Conservation (phyloP, 2,888 invertebrate species). For the Stictocephala bisonia region DNA sequence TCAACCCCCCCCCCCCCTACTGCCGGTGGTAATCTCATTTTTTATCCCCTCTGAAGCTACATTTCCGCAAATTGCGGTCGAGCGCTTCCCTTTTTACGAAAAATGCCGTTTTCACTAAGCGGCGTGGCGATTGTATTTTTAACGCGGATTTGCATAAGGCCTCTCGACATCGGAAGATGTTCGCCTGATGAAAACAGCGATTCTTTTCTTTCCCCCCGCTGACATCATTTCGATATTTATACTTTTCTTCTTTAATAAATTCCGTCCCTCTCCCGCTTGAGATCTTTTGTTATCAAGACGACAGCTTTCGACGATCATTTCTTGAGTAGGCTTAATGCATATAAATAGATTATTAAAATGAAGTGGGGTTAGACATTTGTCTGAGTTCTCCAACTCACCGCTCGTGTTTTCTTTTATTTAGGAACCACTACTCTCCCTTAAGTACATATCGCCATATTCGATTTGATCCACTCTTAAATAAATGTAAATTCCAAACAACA, state of each 20-base stretch:
- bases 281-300: background rate
- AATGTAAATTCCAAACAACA: too few species aligned
- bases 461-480: too few species aligned
- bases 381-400: too few species aligned
- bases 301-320: constrained; percentile 7
- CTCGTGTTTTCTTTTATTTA: too few species aligned
- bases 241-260: constrained; percentile 31
- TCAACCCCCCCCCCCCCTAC: background rate
- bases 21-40: constrained; percentile 21
- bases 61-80: constrained; percentile 35
- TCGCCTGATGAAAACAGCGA: constrained; percentile 12
- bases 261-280: constrained; percentile 4
- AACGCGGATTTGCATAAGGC: constrained; percentile 27
- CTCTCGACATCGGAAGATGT: background rate
- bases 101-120: constrained; percentile 39
- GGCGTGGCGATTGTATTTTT: constrained; percentile 40
- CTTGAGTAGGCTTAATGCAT: constrained; percentile 28
- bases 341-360: constrained; percentile 29
- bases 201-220: background rate
- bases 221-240: constrained; percentile 18
- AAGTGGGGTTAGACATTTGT: too few species aligned
- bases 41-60: constrained; percentile 21
- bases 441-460: too few species aligned
- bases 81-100: constrained; percentile 20
- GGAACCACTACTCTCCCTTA: too few species aligned